Evolutionary conservation across 1,140 invertebrate species (phyloP), one percentile per base, ranked within the genome.

Genomic region (Listronotus oregonensis): DNA sequence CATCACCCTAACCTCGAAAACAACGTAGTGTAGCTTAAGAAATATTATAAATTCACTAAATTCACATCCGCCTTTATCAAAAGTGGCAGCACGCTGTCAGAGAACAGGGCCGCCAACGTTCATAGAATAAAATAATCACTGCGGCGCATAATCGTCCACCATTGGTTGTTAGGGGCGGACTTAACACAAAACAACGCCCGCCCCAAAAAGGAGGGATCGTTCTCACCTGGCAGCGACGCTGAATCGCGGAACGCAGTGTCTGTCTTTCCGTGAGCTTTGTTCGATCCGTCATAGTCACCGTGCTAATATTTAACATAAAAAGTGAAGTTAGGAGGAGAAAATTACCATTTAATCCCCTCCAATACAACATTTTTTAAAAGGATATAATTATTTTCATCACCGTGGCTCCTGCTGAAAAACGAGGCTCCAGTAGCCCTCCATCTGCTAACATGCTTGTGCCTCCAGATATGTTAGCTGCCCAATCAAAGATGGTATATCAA

Each of bases 401-500:
- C 62, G 74, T 72, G 70, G 71, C 71, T 71, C 74, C 76, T 66
- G 72, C 73, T 75, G 75, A 77, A 65, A 70, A 64, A 47, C 66
- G 69, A 47, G 71, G 73, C 71, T 70, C 67, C 57, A 66, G 66
- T 60, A 77, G 66, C 68, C 70, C 61, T 15, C 66, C 66, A 61
- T 54, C 61, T 44, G 72, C 69, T 74, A 86, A 79, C 71, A 92
- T 92, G 90, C 84, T 93, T 77, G 91, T 93, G 72, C 91, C 92
- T 70, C 87, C 90, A 68, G 91, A 94, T 80, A 93, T 94, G 91
- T 86, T 94, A 83, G 88, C 89, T 67, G 90, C 90, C 54, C 91
- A 93, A 81, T 90, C 90, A 69, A 92, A 95, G 77, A 91, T 95
- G 81, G 86, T 95, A 71, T 96, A 95, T 81, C 95, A 97, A 80